Evolutionary conservation across 2,888 invertebrate genomes (phyloP).

Genomic region (Lampropteryx suffumata): DNA sequence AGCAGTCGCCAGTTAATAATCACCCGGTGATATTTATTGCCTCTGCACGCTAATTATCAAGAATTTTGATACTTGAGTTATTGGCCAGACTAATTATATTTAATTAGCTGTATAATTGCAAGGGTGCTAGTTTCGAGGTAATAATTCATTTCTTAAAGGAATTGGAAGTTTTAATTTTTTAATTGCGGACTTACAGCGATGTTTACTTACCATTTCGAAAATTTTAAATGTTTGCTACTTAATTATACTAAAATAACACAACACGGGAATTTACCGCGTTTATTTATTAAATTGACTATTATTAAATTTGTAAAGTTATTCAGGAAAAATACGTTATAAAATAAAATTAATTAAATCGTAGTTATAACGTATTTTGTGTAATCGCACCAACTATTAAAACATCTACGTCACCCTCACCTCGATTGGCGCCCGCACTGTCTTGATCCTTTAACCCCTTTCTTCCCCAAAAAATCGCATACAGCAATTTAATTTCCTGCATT

Average conservation of each 20-base stretch:
- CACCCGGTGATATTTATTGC: constrained; percentile 76
- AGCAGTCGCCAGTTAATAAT: constrained; percentile 74
- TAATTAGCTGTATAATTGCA: constrained; percentile 47
- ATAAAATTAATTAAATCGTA: no score
- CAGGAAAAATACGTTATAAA: no score
- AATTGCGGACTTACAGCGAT: constrained; percentile 7
- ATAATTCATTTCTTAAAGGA: constrained; percentile 29
- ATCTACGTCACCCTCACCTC: not conserved
- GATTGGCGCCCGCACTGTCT: not conserved
- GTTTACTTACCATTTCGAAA: not conserved
- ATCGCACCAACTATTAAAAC: no score
- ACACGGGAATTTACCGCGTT: no score
- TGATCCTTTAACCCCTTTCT: constrained; percentile 19
- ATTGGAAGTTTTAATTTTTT: constrained; percentile 17
- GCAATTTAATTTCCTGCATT: constrained; percentile 75
- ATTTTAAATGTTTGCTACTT: not conserved
- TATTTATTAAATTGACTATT: no score
- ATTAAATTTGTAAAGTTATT: no score
- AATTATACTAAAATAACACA: no score
- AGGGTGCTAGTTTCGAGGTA: constrained; percentile 32
- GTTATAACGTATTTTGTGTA: no score
- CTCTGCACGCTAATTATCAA: constrained; percentile 72
- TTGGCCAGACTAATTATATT: constrained; percentile 60
- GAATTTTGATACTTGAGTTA: constrained; percentile 81
- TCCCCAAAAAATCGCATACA: constrained; percentile 47